A percentile compares a stretch with the other conserved stretches of the same genome.
Evolutionary conservation across 2,113 vertebrate species (phyloP).

Genomic region (Taxidea taxus): DNA sequence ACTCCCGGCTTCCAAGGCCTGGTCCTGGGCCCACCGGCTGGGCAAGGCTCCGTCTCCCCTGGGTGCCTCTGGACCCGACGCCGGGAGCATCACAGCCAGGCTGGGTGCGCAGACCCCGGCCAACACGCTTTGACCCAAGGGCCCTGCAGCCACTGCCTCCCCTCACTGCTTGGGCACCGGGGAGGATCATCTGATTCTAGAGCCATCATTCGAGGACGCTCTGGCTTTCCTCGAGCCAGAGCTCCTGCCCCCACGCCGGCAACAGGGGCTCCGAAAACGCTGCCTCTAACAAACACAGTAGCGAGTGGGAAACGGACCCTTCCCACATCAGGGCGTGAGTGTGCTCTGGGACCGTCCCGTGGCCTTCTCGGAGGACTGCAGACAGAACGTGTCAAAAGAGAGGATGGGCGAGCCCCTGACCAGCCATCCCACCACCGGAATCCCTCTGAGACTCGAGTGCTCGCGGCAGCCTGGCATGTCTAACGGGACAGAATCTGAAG

Average conservation of each 20-base stretch:
- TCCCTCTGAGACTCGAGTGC: not conserved
- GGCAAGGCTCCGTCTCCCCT: not conserved
- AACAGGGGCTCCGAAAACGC: not conserved
- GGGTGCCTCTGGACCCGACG: not conserved
- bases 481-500: not conserved
- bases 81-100: not conserved
- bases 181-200: not conserved
- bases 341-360: too few species aligned
- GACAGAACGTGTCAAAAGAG: too few species aligned
- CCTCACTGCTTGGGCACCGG: too few species aligned
- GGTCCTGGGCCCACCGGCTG: not conserved
- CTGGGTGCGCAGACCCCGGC: not conserved
- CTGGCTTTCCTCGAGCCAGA: not conserved
- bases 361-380: rapidly evolving
- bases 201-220: not conserved
- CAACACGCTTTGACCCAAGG: not conserved
- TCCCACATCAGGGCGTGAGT: rapidly evolving
- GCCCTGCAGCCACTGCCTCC: not conserved
- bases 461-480: not conserved
- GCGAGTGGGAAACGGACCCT: too few species aligned
- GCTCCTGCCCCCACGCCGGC: too few species aligned
- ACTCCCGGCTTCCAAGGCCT: not conserved
- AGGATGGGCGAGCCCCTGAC: not conserved
- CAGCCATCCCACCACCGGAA: rapidly evolving
- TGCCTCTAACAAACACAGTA: not conserved